Evolutionary conservation across 2,113 vertebrate species (phyloP).

Genomic region (Pelecanus crispus): DNA sequence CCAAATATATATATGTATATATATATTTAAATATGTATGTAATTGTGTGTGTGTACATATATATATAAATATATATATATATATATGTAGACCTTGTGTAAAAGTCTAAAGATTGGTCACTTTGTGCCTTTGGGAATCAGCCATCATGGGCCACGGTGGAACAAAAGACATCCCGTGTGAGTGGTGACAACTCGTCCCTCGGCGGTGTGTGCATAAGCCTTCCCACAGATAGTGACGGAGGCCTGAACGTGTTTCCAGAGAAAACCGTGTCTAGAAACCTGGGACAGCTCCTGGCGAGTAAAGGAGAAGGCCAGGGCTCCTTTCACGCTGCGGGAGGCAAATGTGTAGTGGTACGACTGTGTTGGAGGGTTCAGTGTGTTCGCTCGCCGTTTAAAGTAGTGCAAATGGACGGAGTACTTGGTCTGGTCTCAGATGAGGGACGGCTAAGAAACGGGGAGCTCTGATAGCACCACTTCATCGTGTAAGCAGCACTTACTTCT

Average conservation of each 20-base stretch:
- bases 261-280: neutral
- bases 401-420: neutral
- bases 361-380: neutral
- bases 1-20: slow-evolving; percentile 28
- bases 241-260: neutral
- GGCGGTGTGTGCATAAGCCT: neutral
- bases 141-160: neutral
- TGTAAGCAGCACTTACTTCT: slow-evolving; percentile 60
- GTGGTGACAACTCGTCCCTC: neutral
- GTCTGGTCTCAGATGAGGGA: neutral
- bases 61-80: slow-evolving; percentile 33
- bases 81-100: slow-evolving; percentile 42
- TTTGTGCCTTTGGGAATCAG: slow-evolving; percentile 60
- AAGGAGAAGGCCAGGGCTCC: neutral
- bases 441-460: neutral
- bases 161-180: neutral
- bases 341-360: neutral
- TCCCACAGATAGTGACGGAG: neutral
- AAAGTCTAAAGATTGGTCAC: slow-evolving; percentile 42
- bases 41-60: slow-evolving; percentile 11
- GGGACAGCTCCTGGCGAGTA: neutral
- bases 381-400: neutral
- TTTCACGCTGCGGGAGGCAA: neutral
- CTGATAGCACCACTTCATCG: neutral
- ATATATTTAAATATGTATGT: slow-evolving; percentile 66